Evolutionary conservation across 2,797 vertebrate species (phyloP).

Genomic region (Silurus lanzhouensis): DNA sequence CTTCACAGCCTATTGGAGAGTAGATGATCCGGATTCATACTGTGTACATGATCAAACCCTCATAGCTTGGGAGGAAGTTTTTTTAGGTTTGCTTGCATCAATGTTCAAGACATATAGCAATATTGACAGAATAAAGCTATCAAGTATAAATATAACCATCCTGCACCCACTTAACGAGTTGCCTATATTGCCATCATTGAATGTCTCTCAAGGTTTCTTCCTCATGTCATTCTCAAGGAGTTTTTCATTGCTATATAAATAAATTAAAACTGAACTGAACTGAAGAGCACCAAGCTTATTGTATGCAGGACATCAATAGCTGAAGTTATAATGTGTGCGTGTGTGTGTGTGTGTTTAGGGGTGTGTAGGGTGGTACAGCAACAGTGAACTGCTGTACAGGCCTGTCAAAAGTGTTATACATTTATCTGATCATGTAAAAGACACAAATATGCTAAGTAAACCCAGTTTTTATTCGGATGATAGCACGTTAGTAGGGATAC

Average conservation of each 20-base stretch:
- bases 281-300: not conserved
- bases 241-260: not conserved
- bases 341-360: no score
- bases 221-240: not conserved
- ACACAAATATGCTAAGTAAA: not conserved
- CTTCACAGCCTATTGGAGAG: not conserved
- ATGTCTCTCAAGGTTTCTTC: not conserved
- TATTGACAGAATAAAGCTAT: not conserved
- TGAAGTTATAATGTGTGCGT: not conserved
- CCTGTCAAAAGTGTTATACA: not conserved
- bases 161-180: not conserved
- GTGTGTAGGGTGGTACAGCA: not conserved
- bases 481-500: conserved; percentile 1
- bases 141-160: not conserved
- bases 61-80: not conserved
- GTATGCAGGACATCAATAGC: not conserved
- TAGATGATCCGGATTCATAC: not conserved
- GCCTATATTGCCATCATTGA: not conserved
- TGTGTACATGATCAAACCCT: not conserved
- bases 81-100: not conserved
- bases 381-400: not conserved
- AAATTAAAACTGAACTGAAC: not conserved
- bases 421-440: conserved; percentile 9
- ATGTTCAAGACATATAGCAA: not conserved
- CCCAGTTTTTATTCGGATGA: conserved; percentile 26